A percentile compares a stretch with the other conserved stretches of the same genome.
Conservation (phyloP, 2,888 invertebrate genomes). For the Cryptus armator region DNA sequence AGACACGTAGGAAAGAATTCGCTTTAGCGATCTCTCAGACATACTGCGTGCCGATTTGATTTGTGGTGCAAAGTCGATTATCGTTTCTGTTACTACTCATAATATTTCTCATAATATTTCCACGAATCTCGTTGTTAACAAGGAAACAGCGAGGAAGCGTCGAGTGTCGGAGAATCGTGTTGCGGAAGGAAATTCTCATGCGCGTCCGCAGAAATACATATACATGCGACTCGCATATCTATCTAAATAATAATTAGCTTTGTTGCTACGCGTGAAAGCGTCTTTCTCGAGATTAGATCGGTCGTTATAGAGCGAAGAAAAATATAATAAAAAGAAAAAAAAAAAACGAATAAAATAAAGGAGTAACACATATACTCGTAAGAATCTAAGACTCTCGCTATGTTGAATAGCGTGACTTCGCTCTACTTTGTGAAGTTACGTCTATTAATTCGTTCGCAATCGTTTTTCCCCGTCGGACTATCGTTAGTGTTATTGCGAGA, state of each 20-base stretch:
- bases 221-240: conserved; percentile 19
- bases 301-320: conserved; percentile 71
- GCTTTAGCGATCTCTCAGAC: neutral
- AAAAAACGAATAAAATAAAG: conserved; percentile 38
- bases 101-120: neutral
- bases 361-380: conserved; percentile 43
- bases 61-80: neutral
- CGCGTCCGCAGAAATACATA: conserved; percentile 18
- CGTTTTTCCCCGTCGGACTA: neutral
- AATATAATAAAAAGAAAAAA: conserved; percentile 63
- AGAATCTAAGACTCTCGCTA: conserved; percentile 24
- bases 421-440: conserved; percentile 14
- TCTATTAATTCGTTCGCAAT: conserved; percentile 15
- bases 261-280: conserved; percentile 78
- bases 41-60: neutral
- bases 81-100: neutral
- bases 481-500: neutral
- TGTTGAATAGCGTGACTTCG: conserved; percentile 28
- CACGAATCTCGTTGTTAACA: conserved; percentile 9
- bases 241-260: conserved; percentile 77
- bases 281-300: conserved; percentile 74
- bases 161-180: conserved; percentile 63
- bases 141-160: conserved; percentile 58
- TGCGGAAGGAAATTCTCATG: conserved; percentile 78
- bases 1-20: neutral